Evolutionary conservation across 2,797 vertebrate genomes (phyloP), one percentile per base, ranked within the genome.

Genomic region (Lerista edwardsae): DNA sequence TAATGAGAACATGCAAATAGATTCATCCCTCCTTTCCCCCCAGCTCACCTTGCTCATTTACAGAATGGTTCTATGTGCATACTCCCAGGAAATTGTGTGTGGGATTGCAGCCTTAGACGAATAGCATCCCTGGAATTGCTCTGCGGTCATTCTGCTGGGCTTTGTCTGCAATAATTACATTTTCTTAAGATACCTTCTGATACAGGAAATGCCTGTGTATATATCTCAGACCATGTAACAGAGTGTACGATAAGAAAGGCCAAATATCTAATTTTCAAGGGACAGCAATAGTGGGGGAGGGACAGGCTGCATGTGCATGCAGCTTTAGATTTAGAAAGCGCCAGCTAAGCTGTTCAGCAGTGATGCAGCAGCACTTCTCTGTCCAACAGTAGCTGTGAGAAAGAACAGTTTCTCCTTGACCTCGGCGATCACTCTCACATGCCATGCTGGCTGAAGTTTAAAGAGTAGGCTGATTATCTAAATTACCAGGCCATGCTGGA

Each of bases 361-460:
- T n/a, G 0, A 0, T 0, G 0, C 1, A 0, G 67, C 36, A 71
- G 2, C 0, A 0, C 87, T 90, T 69, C 69, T 88, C 89, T 80
- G 73, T 1, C 75, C 0, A 0, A 59, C 72, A 61, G 36, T 10
- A 0, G 47, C 68, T 10, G 51, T 1, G 0, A 21, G 19, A 0
- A 0, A 74, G 12, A 82, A 71, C 90, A 21, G 69, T 1, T 0
- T 88, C 87, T 88, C 87, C 91, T 87, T 93, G 92, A 91, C 90
- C 91, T 21, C 1, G 39, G 8, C 57, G 65, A 83, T 57, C 4
- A 1, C 79, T 72, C 84, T n/a, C 81, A 68, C 79, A 65, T 0
- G 0, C 87, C 86, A 67, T 12, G 47, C 84, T 89, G 91, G 90
- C 83, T 0, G 8, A 88, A 87, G 90, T 86, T 25, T 77, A 85